Evolutionary conservation across 2,113 vertebrate species (phyloP).

Genomic region (Cheilinus undulatus): DNA sequence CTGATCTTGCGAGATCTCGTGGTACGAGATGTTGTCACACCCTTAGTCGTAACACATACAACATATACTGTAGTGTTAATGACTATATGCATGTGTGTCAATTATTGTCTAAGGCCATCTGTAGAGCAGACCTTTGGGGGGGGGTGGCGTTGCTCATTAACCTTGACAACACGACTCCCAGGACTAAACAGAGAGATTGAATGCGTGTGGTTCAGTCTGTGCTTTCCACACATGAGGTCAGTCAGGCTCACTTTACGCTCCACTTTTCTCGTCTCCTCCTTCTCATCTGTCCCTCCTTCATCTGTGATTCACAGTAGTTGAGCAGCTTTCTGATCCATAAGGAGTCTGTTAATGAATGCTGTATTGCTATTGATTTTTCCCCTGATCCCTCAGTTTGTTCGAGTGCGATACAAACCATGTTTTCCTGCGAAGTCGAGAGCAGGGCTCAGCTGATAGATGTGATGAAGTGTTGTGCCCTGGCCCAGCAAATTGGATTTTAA

Average conservation of each 20-base stretch:
- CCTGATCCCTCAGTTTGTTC: conserved; percentile 65
- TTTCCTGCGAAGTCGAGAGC: conserved; percentile 14
- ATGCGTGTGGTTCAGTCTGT: conserved; percentile 20
- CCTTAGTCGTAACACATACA: no score
- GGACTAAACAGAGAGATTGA: conserved; percentile 12
- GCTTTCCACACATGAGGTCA: conserved; percentile 39
- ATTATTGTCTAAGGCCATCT: conserved; percentile 63
- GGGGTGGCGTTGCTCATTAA: conserved; percentile 70
- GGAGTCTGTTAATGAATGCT: conserved; percentile 70
- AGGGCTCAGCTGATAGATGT: conserved; percentile 43
- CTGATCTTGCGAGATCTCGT: no score
- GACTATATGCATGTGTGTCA: no score
- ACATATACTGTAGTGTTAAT: no score
- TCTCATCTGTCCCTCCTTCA: conserved; percentile 14
- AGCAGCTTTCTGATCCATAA: conserved; percentile 53
- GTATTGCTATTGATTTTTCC: conserved; percentile 70
- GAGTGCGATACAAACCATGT: conserved; percentile 40
- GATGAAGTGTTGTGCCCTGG: conserved; percentile 54
- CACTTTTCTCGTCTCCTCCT: conserved; percentile 3
- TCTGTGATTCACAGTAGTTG: conserved; percentile 45
- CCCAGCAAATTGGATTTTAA: conserved; percentile 71
- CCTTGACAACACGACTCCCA: conserved; percentile 69
- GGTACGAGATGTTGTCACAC: no score
- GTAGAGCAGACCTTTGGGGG: conserved; percentile 59
- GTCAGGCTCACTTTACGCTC: conserved; percentile 36